Conservation (phyloP, 1,140 invertebrate species). For the Steinernema khuongi region DNA sequence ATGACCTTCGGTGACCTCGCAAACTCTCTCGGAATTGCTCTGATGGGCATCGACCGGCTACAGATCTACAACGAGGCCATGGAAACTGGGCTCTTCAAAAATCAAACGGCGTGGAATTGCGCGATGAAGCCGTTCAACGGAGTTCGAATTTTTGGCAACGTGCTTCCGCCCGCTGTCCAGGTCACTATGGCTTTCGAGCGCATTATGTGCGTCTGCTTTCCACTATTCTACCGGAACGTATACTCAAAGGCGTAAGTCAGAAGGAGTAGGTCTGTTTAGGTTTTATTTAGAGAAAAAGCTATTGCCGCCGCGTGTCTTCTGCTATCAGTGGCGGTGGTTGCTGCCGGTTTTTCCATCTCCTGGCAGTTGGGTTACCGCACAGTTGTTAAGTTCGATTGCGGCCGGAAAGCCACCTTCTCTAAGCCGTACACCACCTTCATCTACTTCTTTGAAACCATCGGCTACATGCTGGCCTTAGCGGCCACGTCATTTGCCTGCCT, state of each 20-base stretch:
- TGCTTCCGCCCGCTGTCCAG: neutral
- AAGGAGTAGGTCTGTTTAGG: neutral
- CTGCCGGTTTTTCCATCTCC: neutral
- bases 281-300: neutral
- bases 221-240: neutral
- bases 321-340: neutral
- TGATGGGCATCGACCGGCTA: neutral
- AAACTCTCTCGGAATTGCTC: neutral
- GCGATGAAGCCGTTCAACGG: constrained; percentile 1
- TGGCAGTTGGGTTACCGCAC: neutral
- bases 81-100: neutral
- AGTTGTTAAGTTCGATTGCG: neutral
- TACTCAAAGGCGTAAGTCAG: neutral
- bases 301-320: neutral
- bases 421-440: neutral
- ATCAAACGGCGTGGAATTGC: neutral
- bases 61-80: neutral
- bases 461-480: neutral
- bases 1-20: neutral
- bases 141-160: neutral
- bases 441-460: neutral
- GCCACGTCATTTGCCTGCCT: neutral
- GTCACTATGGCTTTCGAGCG: neutral
- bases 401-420: neutral
- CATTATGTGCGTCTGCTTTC: neutral